Conservation (phyloP, 2,888 invertebrate genomes). For the Lasioglossum malachurum region DNA sequence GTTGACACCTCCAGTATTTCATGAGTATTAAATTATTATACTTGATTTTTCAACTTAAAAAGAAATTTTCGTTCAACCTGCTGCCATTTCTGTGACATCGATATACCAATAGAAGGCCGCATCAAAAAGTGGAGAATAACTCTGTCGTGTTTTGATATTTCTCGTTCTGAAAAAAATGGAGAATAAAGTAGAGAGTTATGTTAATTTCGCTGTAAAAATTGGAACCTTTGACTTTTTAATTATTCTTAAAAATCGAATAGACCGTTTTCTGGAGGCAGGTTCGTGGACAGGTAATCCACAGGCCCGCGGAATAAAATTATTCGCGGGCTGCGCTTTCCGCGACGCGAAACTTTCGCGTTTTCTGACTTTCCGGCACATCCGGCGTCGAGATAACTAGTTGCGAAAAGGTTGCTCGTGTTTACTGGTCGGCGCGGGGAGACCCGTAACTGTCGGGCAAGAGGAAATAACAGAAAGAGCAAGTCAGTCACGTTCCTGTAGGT, state of each 20-base stretch:
- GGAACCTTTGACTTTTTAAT: neutral
- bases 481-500: conserved; percentile 39
- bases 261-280: neutral
- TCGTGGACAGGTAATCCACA: neutral
- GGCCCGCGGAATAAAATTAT: conserved; percentile 19
- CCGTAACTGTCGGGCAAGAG: neutral
- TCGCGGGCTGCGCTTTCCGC: neutral
- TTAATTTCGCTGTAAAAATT: neutral
- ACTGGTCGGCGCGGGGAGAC: neutral
- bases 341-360: conserved; percentile 27
- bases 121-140: neutral
- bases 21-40: neutral
- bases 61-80: too few species aligned
- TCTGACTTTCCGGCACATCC: conserved; percentile 13
- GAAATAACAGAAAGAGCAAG: conserved; percentile 16
- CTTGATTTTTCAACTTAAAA: neutral
- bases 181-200: neutral
- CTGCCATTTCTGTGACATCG: too few species aligned
- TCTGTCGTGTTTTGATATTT: neutral
- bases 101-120: too few species aligned
- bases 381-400: conserved; percentile 23
- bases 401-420: conserved; percentile 16
- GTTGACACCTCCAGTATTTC: neutral
- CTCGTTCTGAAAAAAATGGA: neutral
- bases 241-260: neutral